Evolutionary conservation across 2,113 vertebrate species (phyloP), one percentile per base, ranked within the genome.

Genomic region (Aphyosemion australe): DNA sequence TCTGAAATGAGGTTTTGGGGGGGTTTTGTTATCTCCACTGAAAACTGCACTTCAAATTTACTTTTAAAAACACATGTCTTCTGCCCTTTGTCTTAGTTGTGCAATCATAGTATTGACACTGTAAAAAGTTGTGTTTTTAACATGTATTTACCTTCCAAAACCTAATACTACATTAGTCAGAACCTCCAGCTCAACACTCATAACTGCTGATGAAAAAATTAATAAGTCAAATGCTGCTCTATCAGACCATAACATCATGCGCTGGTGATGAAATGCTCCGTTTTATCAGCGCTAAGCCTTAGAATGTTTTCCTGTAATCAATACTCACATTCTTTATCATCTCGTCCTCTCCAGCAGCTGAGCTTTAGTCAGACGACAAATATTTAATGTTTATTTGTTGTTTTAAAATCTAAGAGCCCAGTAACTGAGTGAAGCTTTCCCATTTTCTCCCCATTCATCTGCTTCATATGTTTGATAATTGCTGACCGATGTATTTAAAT

Each of bases 311-410:
- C 71, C 58, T 13, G 56, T 56, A 50, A 59, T 10, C 4, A 2
- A 57, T 48, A 12, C 41, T 45, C 47, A 45, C 34, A 4, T 19
- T 32, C 14, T 5, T 9, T 10, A n/a, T 15, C 12, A 11, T 16
- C 12, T 26, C 34, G 39, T 12, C 9, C 49, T 59, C 43, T 32
- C 18, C 21, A 46, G 37, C 52, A 14, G 50, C 61, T 61, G 39
- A 48, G 41, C 51, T 57, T 68, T 14, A 54, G 26, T 62, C 66
- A 61, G 50, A 61, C 21, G 26, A 18, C 12, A 20, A 43, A 50
- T 46, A 45, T 19, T 14, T 6, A 37, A 26, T 26, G 26, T 26
- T 2, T 26, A 2, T 5, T 26, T 26, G 3, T 26, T 26, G 26
- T 26, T 26, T 26, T 26, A 26, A 26, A 26, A 26, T 26, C 26